Base-by-base conservation (phyloP, 2,113 vertebrate species). In the Calyptommatus sinebrachiatus region DNA sequence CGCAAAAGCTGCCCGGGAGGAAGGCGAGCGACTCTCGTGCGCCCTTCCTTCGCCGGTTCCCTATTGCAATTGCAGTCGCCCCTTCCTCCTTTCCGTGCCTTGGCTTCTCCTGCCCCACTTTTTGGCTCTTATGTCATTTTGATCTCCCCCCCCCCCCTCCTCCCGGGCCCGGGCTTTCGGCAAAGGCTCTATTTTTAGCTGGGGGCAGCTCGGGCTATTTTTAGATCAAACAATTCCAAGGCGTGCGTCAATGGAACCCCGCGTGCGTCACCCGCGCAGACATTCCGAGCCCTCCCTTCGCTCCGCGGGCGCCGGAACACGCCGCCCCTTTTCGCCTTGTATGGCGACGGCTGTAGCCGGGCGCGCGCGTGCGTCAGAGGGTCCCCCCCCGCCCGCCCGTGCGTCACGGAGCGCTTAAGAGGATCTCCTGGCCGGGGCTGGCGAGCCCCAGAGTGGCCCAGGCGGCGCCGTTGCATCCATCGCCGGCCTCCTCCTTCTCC, bases 241-340 rank as follows among this genome's bases (percentile, higher is more conserved):
- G 91, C 90, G 92, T 96, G 96, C 97, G 97, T 98, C 97, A 98
- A 96, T 97, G 97, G 97, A 98, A 97, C 97, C 96, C 96, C 96
- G 89, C 85, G 95, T 97, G 97, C 97, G 97, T 98, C 97, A 98
- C 94, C 91, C 92, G 83, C 61, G 22, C 80, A 86, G 91, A 90
- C 92, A 90, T 91, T 92, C 94, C 92, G 81, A 87, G 85, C 90
- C 83, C 78, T 79, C 77, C 83, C 89, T 84, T 70, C 9, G 91
- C 94, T 95, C 94, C 93, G 95, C 82, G 88, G 84, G 83, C 72
- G 68, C 81, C 94, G 95, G 95, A 93, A 96, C 95, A 93, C 90
- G 89, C 95, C 96, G 95, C 97, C 94, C 86, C 91, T 72, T 77
- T 87, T 14, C 53, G 77, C 94, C 95, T 92, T 94, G 91, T 94